These are phyloP conservation scores for Cyprinodon diabolis DNA, from an alignment of 2,797 vertebrate genomes.

Conservation along the genomic window DNA sequence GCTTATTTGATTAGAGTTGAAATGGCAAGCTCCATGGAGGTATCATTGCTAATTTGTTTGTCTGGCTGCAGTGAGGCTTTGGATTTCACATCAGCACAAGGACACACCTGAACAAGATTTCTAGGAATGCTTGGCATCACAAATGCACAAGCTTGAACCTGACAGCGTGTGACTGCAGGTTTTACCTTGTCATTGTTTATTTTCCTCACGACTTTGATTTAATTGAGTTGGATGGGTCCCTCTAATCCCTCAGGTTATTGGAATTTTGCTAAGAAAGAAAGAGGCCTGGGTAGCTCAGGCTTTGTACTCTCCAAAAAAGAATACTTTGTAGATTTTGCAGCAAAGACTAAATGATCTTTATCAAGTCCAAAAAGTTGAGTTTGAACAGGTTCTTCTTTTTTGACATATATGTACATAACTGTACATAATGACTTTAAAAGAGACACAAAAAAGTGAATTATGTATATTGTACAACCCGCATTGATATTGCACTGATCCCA, in stretches of 20 bases:
- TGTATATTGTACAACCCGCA: too few species aligned
- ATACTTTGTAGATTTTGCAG: constrained; percentile 21
- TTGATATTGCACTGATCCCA: too few species aligned
- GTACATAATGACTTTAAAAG: too few species aligned
- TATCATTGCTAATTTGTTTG: constrained; percentile 4
- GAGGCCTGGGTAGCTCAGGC: constrained; percentile 15
- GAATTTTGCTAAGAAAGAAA: constrained; percentile 38
- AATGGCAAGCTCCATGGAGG: neutral
- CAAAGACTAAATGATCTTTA: neutral
- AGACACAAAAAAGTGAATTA: too few species aligned
- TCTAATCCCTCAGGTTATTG: constrained; percentile 56
- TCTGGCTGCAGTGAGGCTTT: constrained; percentile 24
- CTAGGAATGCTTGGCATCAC: constrained; percentile 4
- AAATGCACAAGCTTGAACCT: constrained; percentile 32
- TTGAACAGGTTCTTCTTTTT: too few species aligned
- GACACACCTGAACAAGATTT: constrained; percentile 5
- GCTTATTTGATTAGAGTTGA: neutral
- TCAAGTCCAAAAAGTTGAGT: neutral
- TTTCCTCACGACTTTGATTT: constrained; percentile 59
- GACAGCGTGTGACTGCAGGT: constrained; percentile 29
- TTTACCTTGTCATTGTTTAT: constrained; percentile 64
- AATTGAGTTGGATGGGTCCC: constrained; percentile 57
- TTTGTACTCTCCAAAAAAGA: constrained; percentile 34
- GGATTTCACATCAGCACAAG: constrained; percentile 14
- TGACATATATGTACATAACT: too few species aligned